Evolutionary conservation across 1,140 invertebrate genomes (phyloP), one percentile per base, ranked within the genome.

Genomic region (Rhopalosiphum padi): DNA sequence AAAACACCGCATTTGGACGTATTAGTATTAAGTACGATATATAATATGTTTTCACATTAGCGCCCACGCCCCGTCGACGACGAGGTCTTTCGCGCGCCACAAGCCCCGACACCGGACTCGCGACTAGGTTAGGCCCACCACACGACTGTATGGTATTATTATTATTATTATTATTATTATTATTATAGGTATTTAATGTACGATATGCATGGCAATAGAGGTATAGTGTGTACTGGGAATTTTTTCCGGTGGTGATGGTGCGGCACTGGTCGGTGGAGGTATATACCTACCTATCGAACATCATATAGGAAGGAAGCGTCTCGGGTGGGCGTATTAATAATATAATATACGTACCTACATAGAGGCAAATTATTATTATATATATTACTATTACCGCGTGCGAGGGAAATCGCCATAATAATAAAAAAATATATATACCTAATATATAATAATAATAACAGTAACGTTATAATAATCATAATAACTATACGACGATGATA

Each of bases 231-330:
- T 37, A 87, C 86, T 48, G 86, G 18, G 43, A 48, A 46, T 48
- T 48, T 87, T 87, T 43, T 35, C 46, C 18, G 30, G 86, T n/a
- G 48, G 1, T 48, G 86, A 21, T 87, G 86, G 86, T 48, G 46
- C 30, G 37, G 23, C 86, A 30, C 86, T n/a, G 86, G 46, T 30
- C 48, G 86, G 9, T 22, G 83, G 83, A 86, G 43, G 41, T 41
- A 43, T 46, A 46, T 6, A 0, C 25, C 21, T 35, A 43, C 68
- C 30, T 82, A 9, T 35, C n/a, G 37, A 22, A 35, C 77, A 35
- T 41, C 11, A 15, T 86, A 86, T 46, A 85, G 82, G 37, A 85
- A 85, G 82, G 82, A 85, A 85, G 86, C 43, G 86, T 88, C 86
- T 46, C 46, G 43, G 43, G 37, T 41, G 43, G 86, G 46, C 46